These are phyloP conservation scores for Tragopan temminckii DNA, from an alignment of 2,797 vertebrate genomes.

Conservation along the genomic window DNA sequence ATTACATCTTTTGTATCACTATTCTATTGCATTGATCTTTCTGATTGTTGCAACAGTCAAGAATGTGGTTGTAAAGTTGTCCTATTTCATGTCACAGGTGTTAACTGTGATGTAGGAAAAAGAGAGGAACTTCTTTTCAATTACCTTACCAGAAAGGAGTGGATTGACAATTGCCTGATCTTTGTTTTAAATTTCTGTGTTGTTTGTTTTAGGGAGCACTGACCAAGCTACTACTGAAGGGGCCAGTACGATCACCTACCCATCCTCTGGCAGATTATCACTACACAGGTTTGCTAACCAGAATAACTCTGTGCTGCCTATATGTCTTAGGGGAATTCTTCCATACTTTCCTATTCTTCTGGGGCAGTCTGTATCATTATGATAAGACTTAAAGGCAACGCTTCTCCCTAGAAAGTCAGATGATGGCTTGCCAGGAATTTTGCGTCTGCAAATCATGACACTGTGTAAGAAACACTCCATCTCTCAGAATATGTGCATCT, in stretches of 20 bases:
- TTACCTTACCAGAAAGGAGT: background rate
- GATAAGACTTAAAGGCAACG: background rate
- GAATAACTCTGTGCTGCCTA: background rate
- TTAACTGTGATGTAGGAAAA: background rate
- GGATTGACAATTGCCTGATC: background rate
- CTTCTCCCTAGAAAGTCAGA: background rate
- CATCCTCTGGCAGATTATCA: slow-evolving; percentile 91
- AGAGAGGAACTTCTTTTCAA: background rate
- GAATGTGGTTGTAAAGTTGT: background rate
- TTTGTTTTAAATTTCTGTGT: background rate
- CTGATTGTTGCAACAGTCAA: background rate
- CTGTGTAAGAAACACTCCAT: background rate
- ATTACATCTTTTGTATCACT: too few species aligned
- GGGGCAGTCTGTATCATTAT: background rate
- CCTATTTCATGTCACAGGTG: background rate
- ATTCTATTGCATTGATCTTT: too few species aligned
- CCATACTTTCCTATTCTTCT: background rate
- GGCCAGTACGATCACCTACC: slow-evolving; percentile 83
- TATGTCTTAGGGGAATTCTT: background rate
- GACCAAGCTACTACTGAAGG: slow-evolving; percentile 89
- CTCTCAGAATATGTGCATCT: background rate
- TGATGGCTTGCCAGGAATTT: background rate
- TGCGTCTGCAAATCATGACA: background rate
- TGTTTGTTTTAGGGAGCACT: slow-evolving; percentile 86
- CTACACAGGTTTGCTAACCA: slow-evolving; percentile 90